phyloP scores from a whole-genome alignment of 2,888 invertebrate species.

The Phania funesta region DNA sequence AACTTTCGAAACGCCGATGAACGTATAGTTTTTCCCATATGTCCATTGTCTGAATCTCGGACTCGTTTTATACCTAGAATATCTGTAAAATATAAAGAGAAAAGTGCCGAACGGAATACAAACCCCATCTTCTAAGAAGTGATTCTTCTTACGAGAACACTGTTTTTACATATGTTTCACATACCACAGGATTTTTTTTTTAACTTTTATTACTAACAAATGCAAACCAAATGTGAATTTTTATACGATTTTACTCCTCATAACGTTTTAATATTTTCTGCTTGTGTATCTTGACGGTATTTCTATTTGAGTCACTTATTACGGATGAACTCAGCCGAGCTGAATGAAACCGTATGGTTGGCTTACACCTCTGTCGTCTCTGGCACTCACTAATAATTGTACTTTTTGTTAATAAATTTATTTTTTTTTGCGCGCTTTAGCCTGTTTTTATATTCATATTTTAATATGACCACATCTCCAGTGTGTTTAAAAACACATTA shows the following conservation, averaged over 20 bases:
- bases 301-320: constrained; percentile 11
- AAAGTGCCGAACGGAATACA: no score
- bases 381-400: constrained; percentile 33
- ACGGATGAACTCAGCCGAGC: constrained; percentile 13
- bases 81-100: no score
- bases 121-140: no score
- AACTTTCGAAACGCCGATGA: no score
- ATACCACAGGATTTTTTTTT: no score
- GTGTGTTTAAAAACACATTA: constrained; percentile 60
- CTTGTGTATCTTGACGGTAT: not conserved
- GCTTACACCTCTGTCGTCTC: constrained; percentile 9
- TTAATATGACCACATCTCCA: constrained; percentile 16
- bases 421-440: not conserved
- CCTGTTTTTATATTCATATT: not conserved
- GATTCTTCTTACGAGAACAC: not conserved
- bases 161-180: no score
- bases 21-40: no score
- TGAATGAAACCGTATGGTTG: constrained; percentile 55
- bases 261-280: not conserved
- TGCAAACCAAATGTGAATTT: constrained; percentile 29
- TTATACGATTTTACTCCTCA: constrained; percentile 7
- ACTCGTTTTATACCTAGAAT: no score
- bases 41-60: no score
- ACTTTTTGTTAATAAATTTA: constrained; percentile 51
- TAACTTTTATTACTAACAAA: constrained; percentile 18